phyloP scores from a whole-genome alignment of 2,888 invertebrate genomes.

The Eupithecia exiguata region DNA sequence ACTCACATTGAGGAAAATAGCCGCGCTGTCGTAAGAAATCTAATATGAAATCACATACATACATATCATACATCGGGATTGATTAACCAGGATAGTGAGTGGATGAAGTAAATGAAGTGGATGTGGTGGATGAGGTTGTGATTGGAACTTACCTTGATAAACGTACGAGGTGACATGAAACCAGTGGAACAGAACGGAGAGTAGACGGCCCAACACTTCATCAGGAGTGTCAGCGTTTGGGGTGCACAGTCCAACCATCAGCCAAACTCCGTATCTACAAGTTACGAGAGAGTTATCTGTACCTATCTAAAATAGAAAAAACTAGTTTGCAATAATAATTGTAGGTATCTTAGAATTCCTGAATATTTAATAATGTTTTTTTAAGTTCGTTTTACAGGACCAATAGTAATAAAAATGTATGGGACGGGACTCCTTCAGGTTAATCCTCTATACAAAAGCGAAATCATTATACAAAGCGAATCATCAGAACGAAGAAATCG shows the following conservation, averaged over 20 bases:
- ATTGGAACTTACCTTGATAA: conserved; percentile 69
- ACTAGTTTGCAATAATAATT: background rate
- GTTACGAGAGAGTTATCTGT: background rate
- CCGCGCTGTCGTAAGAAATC: too few species aligned
- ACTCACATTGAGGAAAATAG: too few species aligned
- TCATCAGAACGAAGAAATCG: background rate
- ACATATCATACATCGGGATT: background rate
- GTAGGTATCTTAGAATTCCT: background rate
- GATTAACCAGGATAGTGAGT: background rate
- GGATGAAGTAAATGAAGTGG: background rate
- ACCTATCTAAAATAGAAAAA: background rate
- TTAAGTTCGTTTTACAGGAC: too few species aligned
- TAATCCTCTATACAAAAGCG: background rate
- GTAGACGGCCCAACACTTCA: conserved; percentile 93
- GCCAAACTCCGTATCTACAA: conserved; percentile 96
- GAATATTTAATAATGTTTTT: background rate
- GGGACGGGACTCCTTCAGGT: background rate
- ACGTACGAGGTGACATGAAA: conserved; percentile 99
- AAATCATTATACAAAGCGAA: too few species aligned
- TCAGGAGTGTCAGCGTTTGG: conserved; percentile 90
- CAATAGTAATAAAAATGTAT: too few species aligned
- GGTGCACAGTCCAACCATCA: conserved; percentile 96
- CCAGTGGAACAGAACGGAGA: conserved; percentile 99
- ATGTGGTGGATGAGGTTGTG: background rate
- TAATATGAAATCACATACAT: background rate